Evolutionary conservation across 1,140 invertebrate species (phyloP).

Genomic region (Heliothis subflexa): DNA sequence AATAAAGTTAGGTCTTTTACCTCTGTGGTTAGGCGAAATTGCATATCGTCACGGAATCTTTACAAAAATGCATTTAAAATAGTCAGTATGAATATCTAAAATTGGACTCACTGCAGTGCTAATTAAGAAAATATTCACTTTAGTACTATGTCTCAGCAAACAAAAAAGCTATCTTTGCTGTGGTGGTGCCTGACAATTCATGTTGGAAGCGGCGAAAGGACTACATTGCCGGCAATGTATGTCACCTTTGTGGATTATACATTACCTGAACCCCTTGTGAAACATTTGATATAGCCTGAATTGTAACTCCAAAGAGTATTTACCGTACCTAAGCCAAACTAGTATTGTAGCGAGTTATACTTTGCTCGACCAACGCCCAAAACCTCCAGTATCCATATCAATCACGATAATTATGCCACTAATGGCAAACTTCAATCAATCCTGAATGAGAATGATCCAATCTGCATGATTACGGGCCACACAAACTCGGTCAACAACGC

Average conservation of each 20-base stretch:
- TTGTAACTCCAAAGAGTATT: background rate
- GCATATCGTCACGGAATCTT: too few species aligned
- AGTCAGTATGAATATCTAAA: too few species aligned
- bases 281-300: background rate
- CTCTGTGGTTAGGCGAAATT: background rate
- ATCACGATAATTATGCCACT: conserved; percentile 6
- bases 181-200: background rate
- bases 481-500: conserved; percentile 34
- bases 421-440: conserved; percentile 11
- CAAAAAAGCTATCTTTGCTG: background rate
- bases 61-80: too few species aligned
- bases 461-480: conserved; percentile 31
- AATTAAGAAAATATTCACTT: background rate
- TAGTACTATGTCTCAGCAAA: background rate
- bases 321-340: background rate
- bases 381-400: conserved; percentile 2
- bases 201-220: background rate
- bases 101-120: too few species aligned
- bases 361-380: conserved; percentile 13
- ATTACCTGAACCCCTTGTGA: background rate
- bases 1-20: background rate
- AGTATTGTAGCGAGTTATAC: background rate
- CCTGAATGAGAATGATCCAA: conserved; percentile 38
- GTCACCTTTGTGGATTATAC: background rate
- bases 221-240: background rate